phyloP scores from a whole-genome alignment of 53 echinoderm and acorn worm genomes.

The Actinopyga echinites region DNA sequence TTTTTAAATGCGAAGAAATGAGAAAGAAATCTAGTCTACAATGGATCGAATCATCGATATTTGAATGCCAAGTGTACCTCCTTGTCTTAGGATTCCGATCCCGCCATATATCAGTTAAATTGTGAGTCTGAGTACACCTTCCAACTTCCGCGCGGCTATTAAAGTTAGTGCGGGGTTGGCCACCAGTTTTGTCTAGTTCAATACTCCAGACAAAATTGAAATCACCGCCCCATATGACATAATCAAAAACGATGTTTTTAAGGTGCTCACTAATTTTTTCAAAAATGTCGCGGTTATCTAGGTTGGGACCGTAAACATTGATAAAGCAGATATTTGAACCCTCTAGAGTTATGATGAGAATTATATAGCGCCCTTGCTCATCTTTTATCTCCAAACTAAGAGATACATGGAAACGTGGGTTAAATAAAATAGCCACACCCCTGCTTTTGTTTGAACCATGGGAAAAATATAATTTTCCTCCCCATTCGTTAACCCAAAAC shows the following conservation, averaged over 20 bases:
- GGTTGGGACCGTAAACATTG: not conserved
- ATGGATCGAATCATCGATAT: conserved; percentile 4
- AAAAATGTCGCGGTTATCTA: not conserved
- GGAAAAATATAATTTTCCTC: not conserved
- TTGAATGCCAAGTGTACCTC: no score
- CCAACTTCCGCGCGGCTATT: not conserved
- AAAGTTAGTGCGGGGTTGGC: not conserved
- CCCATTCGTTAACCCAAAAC: no score
- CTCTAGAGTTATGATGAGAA: not conserved
- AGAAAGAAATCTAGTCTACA: no score
- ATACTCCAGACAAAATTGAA: conserved; percentile 5
- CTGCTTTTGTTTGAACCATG: not conserved
- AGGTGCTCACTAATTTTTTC: not conserved
- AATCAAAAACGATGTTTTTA: not conserved
- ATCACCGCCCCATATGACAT: not conserved
- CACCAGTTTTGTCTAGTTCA: not conserved
- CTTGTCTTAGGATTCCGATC: no score
- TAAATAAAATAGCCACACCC: no score
- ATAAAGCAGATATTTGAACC: not conserved
- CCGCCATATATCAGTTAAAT: no score
- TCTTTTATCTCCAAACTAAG: not conserved
- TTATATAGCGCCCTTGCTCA: not conserved
- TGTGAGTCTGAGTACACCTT: not conserved
- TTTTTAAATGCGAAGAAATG: not conserved
- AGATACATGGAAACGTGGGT: not conserved